Base-by-base conservation (phyloP, 1,140 invertebrate species). In the Tetramorium alpestre region DNA sequence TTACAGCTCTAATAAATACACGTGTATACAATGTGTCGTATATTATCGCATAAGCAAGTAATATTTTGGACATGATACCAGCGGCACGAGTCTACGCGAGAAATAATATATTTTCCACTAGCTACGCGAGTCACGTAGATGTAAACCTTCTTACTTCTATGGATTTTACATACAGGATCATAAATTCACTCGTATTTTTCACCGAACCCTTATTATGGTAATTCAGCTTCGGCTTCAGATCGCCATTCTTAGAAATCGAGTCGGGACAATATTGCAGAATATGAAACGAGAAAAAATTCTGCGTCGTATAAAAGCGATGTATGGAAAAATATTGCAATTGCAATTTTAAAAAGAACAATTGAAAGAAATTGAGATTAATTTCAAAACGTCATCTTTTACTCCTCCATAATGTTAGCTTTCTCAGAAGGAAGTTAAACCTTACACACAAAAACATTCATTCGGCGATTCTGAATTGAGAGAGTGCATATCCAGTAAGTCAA, bases 131-230 rank as follows among this genome's bases (percentile, higher is more conserved):
- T 47, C 69, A 49, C 54, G 54, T 58, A 72, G 38, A 33, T 6
- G 18, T 73, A 62, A 84, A 62, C 11, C 41, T 81, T 51, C 38
- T 62, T 70, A 11, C 13, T 54, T 18, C 28, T 18, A 62, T 44
- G 13, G 33, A 28, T 41, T 81, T 25, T 44, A 41, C 4, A 0
- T 44, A 56, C 11, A 28, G 22, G 54, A 33, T 44, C 18, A 47
- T 58, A 84, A 62, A 75, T 84, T 75, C 41, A 62, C 13, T 73
- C 41, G 6, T 70, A 72, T 58, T 28, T 70, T 47, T 69, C n/a
- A 56, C 22, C 11, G 41, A 8, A 13, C 0, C 7, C 51, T 73
- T 62, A 60, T 73, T 62, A 60, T 33, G 67, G 7, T 47, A 47
- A 84, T 84, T 16, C 56, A 38, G 2, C 33, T 22, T 73, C 33